Percentiles rank a stretch among this genome's conserved stretches.
These are phyloP conservation scores for Herminia tarsipennalis DNA, from an alignment of 2,888 invertebrate genomes.

Conservation along the genomic window DNA sequence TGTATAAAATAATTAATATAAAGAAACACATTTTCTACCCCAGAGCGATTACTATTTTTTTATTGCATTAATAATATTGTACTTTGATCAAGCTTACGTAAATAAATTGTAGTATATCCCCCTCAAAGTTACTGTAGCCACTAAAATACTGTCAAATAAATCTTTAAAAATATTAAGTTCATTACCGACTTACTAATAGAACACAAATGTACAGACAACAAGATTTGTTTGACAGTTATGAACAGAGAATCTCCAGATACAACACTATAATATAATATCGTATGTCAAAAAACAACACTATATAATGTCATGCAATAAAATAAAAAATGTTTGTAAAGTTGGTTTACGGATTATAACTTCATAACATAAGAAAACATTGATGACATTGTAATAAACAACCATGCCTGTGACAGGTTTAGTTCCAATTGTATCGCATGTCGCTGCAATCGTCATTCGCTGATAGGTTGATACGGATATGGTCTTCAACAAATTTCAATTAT, in stretches of 20 bases:
- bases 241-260: neutral
- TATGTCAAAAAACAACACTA: too few relatives aligned
- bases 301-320: too few relatives aligned
- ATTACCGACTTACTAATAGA: slow-evolving; percentile 1
- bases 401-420: too few relatives aligned
- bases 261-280: too few relatives aligned
- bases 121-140: neutral
- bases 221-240: slow-evolving; percentile 18
- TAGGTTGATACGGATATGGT: too few relatives aligned
- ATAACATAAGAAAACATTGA: too few relatives aligned
- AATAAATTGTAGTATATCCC: slow-evolving; percentile 1
- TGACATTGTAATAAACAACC: too few relatives aligned
- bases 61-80: slow-evolving; percentile 10
- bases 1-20: slow-evolving; percentile 20
- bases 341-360: too few relatives aligned
- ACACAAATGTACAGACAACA: slow-evolving; percentile 11
- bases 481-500: too few relatives aligned
- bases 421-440: too few relatives aligned
- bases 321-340: too few relatives aligned
- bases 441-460: too few relatives aligned
- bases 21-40: neutral
- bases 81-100: slow-evolving; percentile 6
- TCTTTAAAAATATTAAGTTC: slow-evolving; percentile 4
- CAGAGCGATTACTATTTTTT: neutral
- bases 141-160: slow-evolving; percentile 8